Evolutionary conservation across 2,888 invertebrate species (phyloP).

Genomic region (Ligdia adustata): DNA sequence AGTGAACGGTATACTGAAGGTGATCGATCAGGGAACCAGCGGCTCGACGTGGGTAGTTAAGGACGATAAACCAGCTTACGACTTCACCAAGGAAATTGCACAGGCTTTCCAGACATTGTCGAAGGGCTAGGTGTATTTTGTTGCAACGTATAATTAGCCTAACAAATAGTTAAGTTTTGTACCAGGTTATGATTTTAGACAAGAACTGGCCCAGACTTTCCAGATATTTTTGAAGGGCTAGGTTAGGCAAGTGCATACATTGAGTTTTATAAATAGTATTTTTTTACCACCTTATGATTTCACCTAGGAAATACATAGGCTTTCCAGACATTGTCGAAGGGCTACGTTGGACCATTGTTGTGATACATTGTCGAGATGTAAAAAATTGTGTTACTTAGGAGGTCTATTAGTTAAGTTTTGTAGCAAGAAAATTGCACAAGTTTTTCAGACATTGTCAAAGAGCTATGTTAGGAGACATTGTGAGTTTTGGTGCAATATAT

Average conservation of each 20-base stretch:
- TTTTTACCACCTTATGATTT: slow-evolving; percentile 60
- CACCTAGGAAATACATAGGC: slow-evolving; percentile 50
- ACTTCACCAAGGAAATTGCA: slow-evolving; percentile 55
- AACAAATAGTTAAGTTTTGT: no score
- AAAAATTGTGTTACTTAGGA: no score
- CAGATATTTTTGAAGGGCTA: no score
- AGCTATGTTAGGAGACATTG: no score
- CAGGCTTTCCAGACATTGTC: slow-evolving; percentile 53
- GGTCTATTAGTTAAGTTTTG: no score
- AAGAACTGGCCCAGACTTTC: no score
- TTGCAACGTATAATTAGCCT: slow-evolving; percentile 1
- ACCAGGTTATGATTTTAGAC: no score
- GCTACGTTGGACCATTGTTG: slow-evolving; percentile 22
- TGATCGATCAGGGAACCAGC: slow-evolving; percentile 58
- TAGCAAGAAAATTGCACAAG: slow-evolving; percentile 51
- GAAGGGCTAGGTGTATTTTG: slow-evolving; percentile 29
- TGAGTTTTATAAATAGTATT: no score
- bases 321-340: slow-evolving; percentile 48
- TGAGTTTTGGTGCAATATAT: background rate
- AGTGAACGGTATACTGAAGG: slow-evolving; percentile 66
- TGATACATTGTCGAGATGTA: no score
- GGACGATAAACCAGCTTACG: slow-evolving; percentile 61
- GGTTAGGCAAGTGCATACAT: no score
- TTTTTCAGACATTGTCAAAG: slow-evolving; percentile 50
- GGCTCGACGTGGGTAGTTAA: slow-evolving; percentile 72